Evolutionary conservation across 2,113 vertebrate genomes (phyloP).

Genomic region (Mirounga angustirostris): DNA sequence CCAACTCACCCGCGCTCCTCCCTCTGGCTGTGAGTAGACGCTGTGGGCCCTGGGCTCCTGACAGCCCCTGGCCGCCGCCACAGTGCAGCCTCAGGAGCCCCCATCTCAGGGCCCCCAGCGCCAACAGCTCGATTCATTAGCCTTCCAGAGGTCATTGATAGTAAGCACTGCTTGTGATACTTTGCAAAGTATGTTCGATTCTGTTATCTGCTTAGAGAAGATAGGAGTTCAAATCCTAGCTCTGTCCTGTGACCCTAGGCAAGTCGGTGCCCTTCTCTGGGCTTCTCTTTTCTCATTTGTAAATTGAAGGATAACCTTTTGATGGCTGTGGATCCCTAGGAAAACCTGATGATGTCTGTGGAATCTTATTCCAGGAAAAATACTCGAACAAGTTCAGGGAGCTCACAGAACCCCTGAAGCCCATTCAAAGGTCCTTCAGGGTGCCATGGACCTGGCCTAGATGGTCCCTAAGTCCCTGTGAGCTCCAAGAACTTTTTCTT

Average conservation of each 20-base stretch:
- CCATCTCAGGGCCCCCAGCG: not conserved
- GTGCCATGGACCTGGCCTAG: not conserved
- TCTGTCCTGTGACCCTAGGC: not conserved
- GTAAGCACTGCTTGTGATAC: not conserved
- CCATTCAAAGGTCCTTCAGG: not conserved
- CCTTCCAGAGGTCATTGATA: not conserved
- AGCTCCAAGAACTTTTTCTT: not conserved
- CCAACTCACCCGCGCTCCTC: not conserved
- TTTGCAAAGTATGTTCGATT: not conserved
- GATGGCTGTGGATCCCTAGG: not conserved
- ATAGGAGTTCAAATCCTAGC: not conserved
- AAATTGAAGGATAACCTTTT: not conserved
- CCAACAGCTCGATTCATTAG: not conserved
- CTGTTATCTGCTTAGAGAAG: not conserved
- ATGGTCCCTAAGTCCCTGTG: not conserved
- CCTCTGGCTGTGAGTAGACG: not conserved
- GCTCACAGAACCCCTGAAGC: not conserved
- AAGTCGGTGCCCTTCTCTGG: not conserved
- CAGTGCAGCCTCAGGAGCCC: not conserved
- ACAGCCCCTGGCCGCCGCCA: not conserved
- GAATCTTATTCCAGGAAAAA: not conserved
- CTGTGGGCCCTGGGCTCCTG: not conserved
- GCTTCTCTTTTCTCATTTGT: not conserved
- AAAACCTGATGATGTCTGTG: not conserved
- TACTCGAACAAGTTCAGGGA: not conserved